Conservation (phyloP, 2,888 invertebrate species). For the Gryllus longicercus region DNA sequence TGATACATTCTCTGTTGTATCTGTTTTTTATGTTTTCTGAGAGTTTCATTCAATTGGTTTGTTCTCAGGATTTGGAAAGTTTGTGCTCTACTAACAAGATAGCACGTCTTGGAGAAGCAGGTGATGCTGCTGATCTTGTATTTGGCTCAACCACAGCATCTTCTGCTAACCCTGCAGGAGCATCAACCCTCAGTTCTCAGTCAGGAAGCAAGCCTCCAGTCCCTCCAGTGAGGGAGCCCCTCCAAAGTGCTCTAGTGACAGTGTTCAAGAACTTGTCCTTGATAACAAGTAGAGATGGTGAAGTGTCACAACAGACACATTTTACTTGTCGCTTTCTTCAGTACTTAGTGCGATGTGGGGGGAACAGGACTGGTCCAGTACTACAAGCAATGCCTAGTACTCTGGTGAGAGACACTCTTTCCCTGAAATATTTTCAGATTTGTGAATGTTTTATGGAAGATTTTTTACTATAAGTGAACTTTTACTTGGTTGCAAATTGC, state of each 20-base stretch:
- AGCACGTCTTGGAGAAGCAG: conserved; percentile 38
- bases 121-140: conserved; percentile 27
- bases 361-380: conserved; percentile 64
- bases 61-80: conserved; percentile 41
- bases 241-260: conserved; percentile 62
- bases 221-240: conserved; percentile 57
- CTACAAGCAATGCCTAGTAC: conserved; percentile 72
- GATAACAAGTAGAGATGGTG: conserved; percentile 67
- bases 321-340: conserved; percentile 77
- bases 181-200: conserved; percentile 24
- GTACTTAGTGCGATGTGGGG: conserved; percentile 71
- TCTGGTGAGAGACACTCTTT: conserved; percentile 49
- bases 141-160: conserved; percentile 29
- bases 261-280: conserved; percentile 70
- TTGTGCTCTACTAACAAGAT: conserved; percentile 43
- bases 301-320: conserved; percentile 76
- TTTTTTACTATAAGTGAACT: no score
- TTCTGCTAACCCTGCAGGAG: conserved; percentile 11
- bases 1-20: no score
- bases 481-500: no score
- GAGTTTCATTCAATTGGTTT: no score
- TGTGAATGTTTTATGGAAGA: no score
- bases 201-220: conserved; percentile 19
- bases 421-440: background rate
- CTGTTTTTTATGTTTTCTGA: no score